Base-by-base conservation (phyloP, 2,797 vertebrate genomes). In the Alosa sapidissima region DNA sequence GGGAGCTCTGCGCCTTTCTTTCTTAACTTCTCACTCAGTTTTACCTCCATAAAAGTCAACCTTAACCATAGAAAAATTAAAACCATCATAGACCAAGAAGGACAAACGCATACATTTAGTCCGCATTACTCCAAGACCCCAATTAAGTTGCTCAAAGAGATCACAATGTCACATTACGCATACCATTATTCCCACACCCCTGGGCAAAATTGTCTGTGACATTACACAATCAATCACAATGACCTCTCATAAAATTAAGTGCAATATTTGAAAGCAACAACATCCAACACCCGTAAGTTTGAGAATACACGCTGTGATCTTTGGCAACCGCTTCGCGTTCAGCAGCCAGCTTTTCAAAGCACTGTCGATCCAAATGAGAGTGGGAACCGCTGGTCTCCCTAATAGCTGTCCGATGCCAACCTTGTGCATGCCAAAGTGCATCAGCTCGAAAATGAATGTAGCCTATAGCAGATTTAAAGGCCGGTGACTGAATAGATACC, bases 291-390 rank as follows among this genome's bases (percentile, higher is more conserved):
- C 41, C 51, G 3, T 81, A 55, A 81, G 72, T 78, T 78, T 78
- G 52, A 84, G 54, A 84, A 84, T 81, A 78, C 84, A 84, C 60
- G 84, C 72, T 81, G 83, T 84, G 75, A 55, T 48, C n/a, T 84
- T 84, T 81, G 75, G 75, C 54, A 81, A 58, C 36, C 41, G 72
- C 72, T 7, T 78, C 72, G 41, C 41, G 72, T 60, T 45, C 52
- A 84, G 54, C 51, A 81, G 54, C 51, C 62, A 51, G 19, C 28
- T 45, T 81, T 84, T 84, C 33, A 84, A 54, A 54, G 28, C 68
- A 41, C 65, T 41, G 45, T 84, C 52, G 62, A 28, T 33, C 68
- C 48, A 49, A 68, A 51, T 49, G 60, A 83, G 82, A 83, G 68
- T 78, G 72, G 72, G 72, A 78, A 78, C 72, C 72, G 72, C 72